Base-by-base conservation (phyloP, 2,797 vertebrate genomes). In the Pitangus sulphuratus region DNA sequence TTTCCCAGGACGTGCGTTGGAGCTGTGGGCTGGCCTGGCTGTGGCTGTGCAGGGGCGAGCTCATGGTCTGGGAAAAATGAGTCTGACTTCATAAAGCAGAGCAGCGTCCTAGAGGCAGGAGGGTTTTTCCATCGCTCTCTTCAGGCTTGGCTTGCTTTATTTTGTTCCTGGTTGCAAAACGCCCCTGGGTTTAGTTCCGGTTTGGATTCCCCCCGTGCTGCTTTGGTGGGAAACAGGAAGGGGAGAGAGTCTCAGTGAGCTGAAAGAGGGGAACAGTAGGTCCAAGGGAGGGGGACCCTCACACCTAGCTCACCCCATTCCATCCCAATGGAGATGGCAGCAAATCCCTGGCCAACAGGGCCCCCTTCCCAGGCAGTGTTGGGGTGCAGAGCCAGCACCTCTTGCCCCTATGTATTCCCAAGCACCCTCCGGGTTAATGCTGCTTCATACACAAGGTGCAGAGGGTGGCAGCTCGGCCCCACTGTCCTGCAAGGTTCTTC, bases 1-100 rank as follows among this genome's bases (percentile, higher is more conserved):
- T 58, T 0, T 6, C 33, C 24, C 2, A 1, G 44, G 28, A 26
- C 0, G 0, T 21, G 51, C 10, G 3, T 30, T 1, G 2, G 17
- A 24, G 42, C 37, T 0, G 0, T 9, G 71, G 42, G 15, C 51
- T 65, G 57, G 60, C 68, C 76, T 77, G 81, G 39, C 79, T 20
- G 79, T 2, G n/a, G 16, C 37, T 65, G 37, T 8, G 19, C 76
- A 8, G 47, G 24, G 45, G 10, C 0, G 0, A 60, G 70, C 17
- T 72, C 51, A 61, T 53, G 1, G 1, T 17, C 24, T 21, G n/a
- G 47, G 65, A 48, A 72, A 25, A 58, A 20, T 3, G 8, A 82
- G 31, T 35, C 76, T 18, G 42, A 35, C 39, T 64, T 61, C 10
- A 7, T 37, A 30, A 28, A 60, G 77, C 83, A 51, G 48, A 78